Conservation (phyloP, 2,113 vertebrate species). For the Mustela nigripes region DNA sequence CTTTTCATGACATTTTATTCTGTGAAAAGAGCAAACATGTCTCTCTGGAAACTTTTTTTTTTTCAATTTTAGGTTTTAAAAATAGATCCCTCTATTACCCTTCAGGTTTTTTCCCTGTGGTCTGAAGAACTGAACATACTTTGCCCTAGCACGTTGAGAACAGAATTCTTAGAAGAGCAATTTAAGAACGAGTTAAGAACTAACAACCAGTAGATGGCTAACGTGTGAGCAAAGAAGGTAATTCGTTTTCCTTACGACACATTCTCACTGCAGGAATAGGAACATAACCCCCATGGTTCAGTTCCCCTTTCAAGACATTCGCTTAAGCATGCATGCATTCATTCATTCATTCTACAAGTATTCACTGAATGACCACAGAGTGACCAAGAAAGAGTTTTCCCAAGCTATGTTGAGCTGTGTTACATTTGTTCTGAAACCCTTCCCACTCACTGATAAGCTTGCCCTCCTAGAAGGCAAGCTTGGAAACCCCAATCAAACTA, state of each 20-base stretch:
- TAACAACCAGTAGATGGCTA: neutral
- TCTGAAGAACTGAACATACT: neutral
- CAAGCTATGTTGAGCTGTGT: neutral
- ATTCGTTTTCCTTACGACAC: neutral
- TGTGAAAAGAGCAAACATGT: slow-evolving; percentile 69
- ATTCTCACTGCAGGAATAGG: neutral
- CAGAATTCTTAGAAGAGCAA: neutral
- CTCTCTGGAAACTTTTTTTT: slow-evolving; percentile 20
- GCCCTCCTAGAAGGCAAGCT: neutral
- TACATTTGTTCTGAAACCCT: neutral
- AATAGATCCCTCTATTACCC: slow-evolving; percentile 34
- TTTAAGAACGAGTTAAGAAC: neutral
- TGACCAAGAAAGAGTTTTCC: neutral
- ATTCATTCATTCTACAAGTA: neutral
- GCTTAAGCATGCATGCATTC: neutral
- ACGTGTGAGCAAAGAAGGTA: neutral
- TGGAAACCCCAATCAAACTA: neutral
- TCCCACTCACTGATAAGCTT: neutral
- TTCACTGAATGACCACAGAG: neutral
- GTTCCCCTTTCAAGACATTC: neutral
- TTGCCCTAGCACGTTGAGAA: neutral
- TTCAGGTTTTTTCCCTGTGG: neutral
- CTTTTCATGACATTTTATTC: slow-evolving; percentile 69
- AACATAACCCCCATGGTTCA: neutral
- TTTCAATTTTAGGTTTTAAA: slow-evolving; percentile 48